Base-by-base conservation (phyloP, 2,113 vertebrate species). In the Chaenogobius annularis region DNA sequence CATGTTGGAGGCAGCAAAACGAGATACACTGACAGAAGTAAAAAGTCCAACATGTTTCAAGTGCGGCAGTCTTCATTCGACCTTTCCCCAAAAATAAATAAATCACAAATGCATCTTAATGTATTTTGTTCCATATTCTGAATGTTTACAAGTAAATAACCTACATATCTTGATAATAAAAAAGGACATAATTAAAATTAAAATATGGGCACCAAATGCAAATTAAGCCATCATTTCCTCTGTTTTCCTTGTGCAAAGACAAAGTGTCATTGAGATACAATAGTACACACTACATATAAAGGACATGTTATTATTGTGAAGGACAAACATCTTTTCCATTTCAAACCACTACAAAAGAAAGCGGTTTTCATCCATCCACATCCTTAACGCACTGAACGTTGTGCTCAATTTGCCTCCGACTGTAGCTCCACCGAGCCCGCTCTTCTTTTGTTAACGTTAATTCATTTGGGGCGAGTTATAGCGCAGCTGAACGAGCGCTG, bases 391-490 rank as follows among this genome's bases (percentile, higher is more conserved):
- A 74, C 75, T 65, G 77, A 83, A 84, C 83, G 81, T 81, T 87
- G 19, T 67, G 61, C 83, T 84, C 83, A 89, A 90, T 85, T 90
- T 76, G 73, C 72, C 70, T 73, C 64, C 68, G 81, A 89, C 88
- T 83, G 86, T 73, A 55, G 82, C 61, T 79, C 80, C 83, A 80
- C 80, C 68, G 82, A 87, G 81, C 85, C 72, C 70, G 79, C 70
- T 88, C 50, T 65, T 58, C 87, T 59, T 85, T 91, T 91, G 90
- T 92, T 89, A 80, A 48, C 71, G 82, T 89, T 85, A 89, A 91
- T 87, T 91, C 85, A 86, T 85, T 72, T 86, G 79, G 80, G 79
- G 84, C 85, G 65, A 81, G 79, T 88, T 87, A 73, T 77, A 88
- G 62, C 84, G 75, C 80, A 74, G 72, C 85, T 89, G 90, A 88